These are phyloP conservation scores for Styela clava DNA, from an alignment of 23 tunicate genomes.

Conservation along the genomic window DNA sequence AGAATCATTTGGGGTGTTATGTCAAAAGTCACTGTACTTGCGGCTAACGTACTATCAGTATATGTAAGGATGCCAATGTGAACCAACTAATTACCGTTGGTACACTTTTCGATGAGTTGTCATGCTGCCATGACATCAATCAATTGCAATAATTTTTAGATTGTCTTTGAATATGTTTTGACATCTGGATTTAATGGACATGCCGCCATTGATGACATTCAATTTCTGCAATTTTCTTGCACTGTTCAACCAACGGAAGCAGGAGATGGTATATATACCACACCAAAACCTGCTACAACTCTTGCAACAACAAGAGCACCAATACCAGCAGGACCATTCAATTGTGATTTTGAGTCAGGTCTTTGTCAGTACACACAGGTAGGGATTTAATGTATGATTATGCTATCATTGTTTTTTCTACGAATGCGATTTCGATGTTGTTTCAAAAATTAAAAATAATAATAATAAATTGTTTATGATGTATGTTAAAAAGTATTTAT, in stretches of 20 bases:
- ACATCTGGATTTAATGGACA: constrained; percentile 26
- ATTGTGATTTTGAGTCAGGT: constrained; percentile 72
- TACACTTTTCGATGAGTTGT: too few relatives aligned
- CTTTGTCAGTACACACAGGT: constrained; percentile 59
- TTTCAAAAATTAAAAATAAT: too few relatives aligned
- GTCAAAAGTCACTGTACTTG: background rate
- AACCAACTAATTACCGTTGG: too few relatives aligned
- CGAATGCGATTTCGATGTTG: too few relatives aligned
- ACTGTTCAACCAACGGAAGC: constrained; percentile 38
- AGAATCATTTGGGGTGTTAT: background rate
- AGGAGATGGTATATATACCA: constrained; percentile 22
- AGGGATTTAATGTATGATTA: too few relatives aligned
- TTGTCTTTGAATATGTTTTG: constrained; percentile 50
- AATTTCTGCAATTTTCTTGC: constrained; percentile 53
- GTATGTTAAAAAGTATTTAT: too few relatives aligned
- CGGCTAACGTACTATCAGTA: too few relatives aligned
- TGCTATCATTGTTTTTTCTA: too few relatives aligned
- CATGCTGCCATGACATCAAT: too few relatives aligned
- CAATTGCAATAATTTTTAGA: constrained; percentile 12
- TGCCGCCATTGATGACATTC: constrained; percentile 61
- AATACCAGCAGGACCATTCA: constrained; percentile 69
- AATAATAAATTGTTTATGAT: too few relatives aligned
- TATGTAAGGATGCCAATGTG: too few relatives aligned
- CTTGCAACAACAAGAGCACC: constrained; percentile 46
- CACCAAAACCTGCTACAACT: constrained; percentile 23